Evolutionary conservation across 2,113 vertebrate species (phyloP).

Genomic region (Sigmodon hispidus): DNA sequence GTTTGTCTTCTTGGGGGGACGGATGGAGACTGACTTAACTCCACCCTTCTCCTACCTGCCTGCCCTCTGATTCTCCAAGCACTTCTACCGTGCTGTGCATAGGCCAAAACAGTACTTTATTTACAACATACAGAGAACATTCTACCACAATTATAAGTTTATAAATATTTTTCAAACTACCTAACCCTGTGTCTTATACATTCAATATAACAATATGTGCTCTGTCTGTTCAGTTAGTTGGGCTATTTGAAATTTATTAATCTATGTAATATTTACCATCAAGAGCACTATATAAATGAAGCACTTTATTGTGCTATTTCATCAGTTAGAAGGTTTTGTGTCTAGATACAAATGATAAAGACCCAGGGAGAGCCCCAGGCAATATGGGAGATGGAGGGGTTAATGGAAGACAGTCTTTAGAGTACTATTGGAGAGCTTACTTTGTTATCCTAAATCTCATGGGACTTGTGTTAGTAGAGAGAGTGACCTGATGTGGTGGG

Average conservation of each 20-base stretch:
- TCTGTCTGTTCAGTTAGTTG: background rate
- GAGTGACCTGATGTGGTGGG: too few species aligned
- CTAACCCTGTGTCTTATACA: background rate
- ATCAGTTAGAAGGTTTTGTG: background rate
- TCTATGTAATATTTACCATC: background rate
- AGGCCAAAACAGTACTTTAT: too few species aligned
- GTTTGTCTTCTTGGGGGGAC: too few species aligned
- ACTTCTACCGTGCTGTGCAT: too few species aligned
- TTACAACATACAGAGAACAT: too few species aligned
- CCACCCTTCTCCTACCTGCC: too few species aligned
- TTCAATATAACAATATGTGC: background rate
- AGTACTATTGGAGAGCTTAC: background rate
- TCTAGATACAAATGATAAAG: background rate
- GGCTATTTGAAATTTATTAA: background rate
- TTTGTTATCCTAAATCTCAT: background rate
- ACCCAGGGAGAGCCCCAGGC: background rate
- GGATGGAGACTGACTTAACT: too few species aligned
- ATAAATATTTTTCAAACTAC: background rate
- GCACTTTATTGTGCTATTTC: background rate
- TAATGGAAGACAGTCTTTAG: background rate
- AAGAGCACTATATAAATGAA: background rate
- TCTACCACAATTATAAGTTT: too few species aligned
- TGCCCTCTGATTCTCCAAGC: too few species aligned
- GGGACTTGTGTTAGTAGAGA: fast-evolving
- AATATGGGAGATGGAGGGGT: background rate